phyloP scores from a whole-genome alignment of 2,797 vertebrate species.

The Typhlichthys eigenmanni region DNA sequence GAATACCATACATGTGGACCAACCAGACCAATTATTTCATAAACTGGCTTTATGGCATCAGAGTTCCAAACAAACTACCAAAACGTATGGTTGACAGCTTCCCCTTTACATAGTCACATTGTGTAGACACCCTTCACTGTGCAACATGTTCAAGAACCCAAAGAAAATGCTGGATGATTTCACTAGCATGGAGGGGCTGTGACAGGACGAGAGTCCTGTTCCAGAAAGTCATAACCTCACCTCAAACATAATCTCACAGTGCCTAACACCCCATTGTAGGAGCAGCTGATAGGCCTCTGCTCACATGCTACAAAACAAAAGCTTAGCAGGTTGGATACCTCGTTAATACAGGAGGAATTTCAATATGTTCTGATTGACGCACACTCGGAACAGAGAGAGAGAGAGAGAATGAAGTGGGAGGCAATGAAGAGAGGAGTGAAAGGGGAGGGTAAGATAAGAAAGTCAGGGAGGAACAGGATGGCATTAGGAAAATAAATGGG shows the following conservation, averaged over 20 bases:
- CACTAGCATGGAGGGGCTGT: not conserved
- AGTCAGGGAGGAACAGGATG: conserved; percentile 7
- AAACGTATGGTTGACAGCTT: not conserved
- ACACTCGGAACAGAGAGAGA: too few species aligned
- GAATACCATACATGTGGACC: conserved; percentile 2
- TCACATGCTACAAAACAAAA: conserved; percentile 32
- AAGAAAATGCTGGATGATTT: not conserved
- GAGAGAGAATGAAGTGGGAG: conserved; percentile 10
- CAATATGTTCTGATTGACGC: conserved; percentile 52
- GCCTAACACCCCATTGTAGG: conserved; percentile 40
- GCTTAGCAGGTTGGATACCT: conserved; percentile 40
- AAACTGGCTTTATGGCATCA: not conserved
- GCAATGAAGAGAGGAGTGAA: conserved; percentile 1
- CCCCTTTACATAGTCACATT: too few species aligned
- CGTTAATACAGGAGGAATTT: conserved; percentile 62
- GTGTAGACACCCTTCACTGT: too few species aligned
- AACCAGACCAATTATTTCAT: not conserved
- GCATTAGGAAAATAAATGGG: not conserved
- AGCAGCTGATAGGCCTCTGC: conserved; percentile 43
- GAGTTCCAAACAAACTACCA: not conserved
- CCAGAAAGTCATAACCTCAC: conserved; percentile 65
- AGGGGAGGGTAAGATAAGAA: conserved; percentile 10
- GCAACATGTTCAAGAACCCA: not conserved
- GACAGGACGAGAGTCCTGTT: conserved; percentile 28
- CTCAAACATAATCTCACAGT: conserved; percentile 53